phyloP scores from a whole-genome alignment of 2,113 vertebrate genomes.

The Epinephelus moara region DNA sequence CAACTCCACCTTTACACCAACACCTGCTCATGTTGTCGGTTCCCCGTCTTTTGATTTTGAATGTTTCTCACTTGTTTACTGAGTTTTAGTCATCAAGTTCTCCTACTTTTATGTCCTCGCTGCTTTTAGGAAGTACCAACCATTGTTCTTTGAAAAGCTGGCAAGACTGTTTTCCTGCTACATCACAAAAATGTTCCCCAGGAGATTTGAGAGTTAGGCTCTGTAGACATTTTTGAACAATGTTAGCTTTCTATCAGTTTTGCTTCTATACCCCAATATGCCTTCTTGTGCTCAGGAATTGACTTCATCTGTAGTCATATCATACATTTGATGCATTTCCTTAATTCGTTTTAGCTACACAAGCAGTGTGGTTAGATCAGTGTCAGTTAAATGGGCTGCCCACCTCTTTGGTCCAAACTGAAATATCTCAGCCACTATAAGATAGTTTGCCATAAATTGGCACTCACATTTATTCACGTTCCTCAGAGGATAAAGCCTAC shows the following conservation, averaged over 20 bases:
- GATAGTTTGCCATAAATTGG: not conserved
- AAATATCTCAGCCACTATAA: not conserved
- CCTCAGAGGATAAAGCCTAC: not conserved
- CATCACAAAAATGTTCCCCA: not conserved
- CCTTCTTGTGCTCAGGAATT: not conserved
- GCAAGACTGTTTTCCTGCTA: constrained; percentile 24
- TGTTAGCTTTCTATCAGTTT: not conserved
- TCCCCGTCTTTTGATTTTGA: constrained; percentile 6
- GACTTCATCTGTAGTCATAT: not conserved
- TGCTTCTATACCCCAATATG: not conserved
- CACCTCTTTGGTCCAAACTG: not conserved
- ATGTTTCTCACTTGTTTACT: not conserved
- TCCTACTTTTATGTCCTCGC: not conserved
- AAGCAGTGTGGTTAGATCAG: not conserved
- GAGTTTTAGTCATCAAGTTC: not conserved
- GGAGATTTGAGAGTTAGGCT: not conserved
- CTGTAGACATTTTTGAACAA: not conserved
- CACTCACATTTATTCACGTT: not conserved
- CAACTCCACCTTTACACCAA: constrained; percentile 12
- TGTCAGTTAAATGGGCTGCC: not conserved
- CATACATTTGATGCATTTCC: not conserved
- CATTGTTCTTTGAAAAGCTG: constrained; percentile 42
- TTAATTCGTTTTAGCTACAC: not conserved
- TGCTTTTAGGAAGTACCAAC: constrained; percentile 1
- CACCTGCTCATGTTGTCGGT: not conserved